Conservation (phyloP, 1,140 invertebrate species). For the Chionoecetes opilio region DNA sequence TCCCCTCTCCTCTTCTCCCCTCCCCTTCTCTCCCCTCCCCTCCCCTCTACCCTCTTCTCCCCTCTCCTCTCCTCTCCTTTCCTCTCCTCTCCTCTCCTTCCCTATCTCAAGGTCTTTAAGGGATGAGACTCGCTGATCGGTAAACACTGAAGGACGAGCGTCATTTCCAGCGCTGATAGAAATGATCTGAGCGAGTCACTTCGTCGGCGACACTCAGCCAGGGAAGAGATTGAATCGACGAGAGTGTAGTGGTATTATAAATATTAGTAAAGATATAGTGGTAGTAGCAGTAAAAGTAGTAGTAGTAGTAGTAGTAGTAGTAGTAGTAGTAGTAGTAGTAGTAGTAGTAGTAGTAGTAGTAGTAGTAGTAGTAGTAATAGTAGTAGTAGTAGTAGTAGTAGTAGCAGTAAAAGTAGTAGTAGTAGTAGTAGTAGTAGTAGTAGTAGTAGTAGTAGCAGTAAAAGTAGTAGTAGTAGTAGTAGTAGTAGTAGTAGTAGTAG, state of each 20-base stretch:
- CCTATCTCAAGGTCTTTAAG: not conserved
- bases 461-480: not conserved
- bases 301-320: conserved; percentile 13
- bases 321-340: conserved; percentile 15
- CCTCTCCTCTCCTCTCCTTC: too few species aligned
- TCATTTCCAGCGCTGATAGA: not conserved
- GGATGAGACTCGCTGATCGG: not conserved
- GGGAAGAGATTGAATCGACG: not conserved
- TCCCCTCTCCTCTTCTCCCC: too few species aligned
- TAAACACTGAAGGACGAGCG: not conserved
- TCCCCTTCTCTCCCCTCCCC: too few species aligned
- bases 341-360: conserved; percentile 1
- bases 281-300: not conserved
- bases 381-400: conserved; percentile 27
- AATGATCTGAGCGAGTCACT: not conserved
- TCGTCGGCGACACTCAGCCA: not conserved
- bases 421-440: not conserved
- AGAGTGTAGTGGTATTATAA: not conserved
- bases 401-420: conserved; percentile 1
- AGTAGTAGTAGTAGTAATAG: conserved; percentile 14
- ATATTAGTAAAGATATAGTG: not conserved
- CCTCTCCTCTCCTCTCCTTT: too few species aligned
- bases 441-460: not conserved
- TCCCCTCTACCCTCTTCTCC: too few species aligned
- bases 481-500: not conserved